Evolutionary conservation across 2,797 vertebrate genomes (phyloP).

Genomic region (Erpetoichthys calabaricus): DNA sequence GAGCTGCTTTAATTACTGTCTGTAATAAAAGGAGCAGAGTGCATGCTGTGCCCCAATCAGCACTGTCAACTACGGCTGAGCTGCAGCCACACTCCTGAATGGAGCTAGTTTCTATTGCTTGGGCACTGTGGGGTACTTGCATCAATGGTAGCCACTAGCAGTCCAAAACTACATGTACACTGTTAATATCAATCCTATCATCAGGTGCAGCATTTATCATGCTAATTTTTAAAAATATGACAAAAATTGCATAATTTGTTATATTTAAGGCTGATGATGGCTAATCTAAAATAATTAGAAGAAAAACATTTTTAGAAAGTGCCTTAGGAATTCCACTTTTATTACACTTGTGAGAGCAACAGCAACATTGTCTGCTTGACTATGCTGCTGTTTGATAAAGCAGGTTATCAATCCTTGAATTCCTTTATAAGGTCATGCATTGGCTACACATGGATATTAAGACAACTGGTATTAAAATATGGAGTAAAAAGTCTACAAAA

Average conservation of each 20-base stretch:
- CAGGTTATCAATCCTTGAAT: conserved; percentile 3
- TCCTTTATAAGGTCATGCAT: conserved; percentile 3
- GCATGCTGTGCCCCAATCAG: conserved; percentile 64
- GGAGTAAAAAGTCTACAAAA: too few species aligned
- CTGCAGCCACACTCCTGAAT: conserved; percentile 54
- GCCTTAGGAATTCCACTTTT: conserved; percentile 39
- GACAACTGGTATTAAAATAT: conserved; percentile 14
- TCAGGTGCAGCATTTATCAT: background rate
- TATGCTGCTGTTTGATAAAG: conserved; percentile 16
- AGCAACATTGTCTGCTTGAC: conserved; percentile 34
- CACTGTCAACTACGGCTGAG: conserved; percentile 60
- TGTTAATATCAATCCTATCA: background rate
- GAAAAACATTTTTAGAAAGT: conserved; percentile 47
- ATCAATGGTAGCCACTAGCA: conserved; percentile 42
- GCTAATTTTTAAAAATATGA: conserved; percentile 4
- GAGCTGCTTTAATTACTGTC: conserved; percentile 98
- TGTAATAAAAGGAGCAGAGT: conserved; percentile 95
- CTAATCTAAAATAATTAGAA: conserved; percentile 53
- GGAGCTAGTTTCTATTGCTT: conserved; percentile 42
- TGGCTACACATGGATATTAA: conserved; percentile 27
- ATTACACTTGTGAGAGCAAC: conserved; percentile 31
- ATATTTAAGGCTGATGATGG: conserved; percentile 47
- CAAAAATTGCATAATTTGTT: conserved; percentile 19
- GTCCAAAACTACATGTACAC: conserved; percentile 29
- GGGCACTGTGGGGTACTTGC: conserved; percentile 34